A percentile compares a stretch with the other conserved stretches of the same genome.
Evolutionary conservation across 2,113 vertebrate genomes (phyloP).

Genomic region (Calypte anna): DNA sequence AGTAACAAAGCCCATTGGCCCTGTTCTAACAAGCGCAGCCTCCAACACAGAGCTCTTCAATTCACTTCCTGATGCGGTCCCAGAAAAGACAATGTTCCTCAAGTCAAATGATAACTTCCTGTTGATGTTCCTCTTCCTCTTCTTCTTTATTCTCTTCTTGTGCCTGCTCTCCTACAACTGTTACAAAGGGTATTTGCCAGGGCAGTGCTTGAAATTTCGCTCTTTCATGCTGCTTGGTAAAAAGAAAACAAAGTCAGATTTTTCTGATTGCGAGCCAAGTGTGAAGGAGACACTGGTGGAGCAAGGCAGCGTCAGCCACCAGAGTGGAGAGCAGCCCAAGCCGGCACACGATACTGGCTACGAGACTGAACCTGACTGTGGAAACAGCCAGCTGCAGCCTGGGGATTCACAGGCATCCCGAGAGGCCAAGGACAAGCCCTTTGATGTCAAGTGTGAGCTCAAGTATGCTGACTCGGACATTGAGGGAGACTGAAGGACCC

Average conservation of each 20-base stretch:
- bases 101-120: constrained; percentile 86
- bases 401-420: constrained; percentile 66
- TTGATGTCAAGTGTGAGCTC: constrained; percentile 90
- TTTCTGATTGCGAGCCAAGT: constrained; percentile 87
- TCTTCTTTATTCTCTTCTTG: constrained; percentile 90
- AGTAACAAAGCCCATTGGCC: constrained; percentile 74
- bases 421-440: constrained; percentile 82
- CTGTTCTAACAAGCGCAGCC: constrained; percentile 70
- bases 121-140: constrained; percentile 89
- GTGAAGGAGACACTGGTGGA: constrained; percentile 86
- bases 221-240: constrained; percentile 83
- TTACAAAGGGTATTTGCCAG: constrained; percentile 93
- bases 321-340: constrained; percentile 83
- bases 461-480: constrained; percentile 91
- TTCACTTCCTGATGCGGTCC: constrained; percentile 73
- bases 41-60: constrained; percentile 71
- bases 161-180: constrained; percentile 90
- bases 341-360: constrained; percentile 90
- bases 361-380: constrained; percentile 89
- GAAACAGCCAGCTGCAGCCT: constrained; percentile 82
- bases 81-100: constrained; percentile 84
- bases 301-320: constrained; percentile 79
- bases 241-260: constrained; percentile 84
- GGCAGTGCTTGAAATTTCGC: constrained; percentile 88
- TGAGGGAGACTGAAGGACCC: constrained; percentile 75